Evolutionary conservation across 2,797 vertebrate species (phyloP).

Genomic region (Catharus ustulatus): DNA sequence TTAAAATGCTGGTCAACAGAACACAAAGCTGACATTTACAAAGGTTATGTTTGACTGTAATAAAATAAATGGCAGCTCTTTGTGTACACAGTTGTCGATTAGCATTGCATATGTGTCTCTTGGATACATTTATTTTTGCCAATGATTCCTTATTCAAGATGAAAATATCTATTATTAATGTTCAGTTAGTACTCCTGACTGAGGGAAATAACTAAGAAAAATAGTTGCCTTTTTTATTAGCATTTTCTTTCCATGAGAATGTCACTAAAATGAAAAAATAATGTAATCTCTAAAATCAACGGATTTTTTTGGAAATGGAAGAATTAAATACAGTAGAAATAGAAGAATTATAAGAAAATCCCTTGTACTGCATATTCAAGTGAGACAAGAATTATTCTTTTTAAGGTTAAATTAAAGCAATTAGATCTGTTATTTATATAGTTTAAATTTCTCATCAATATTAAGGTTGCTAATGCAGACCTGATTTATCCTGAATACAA

Average conservation of each 20-base stretch:
- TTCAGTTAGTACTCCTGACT: slow-evolving; percentile 34
- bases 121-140: slow-evolving; percentile 57
- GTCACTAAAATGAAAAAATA: not conserved
- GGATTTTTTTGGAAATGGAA: not conserved
- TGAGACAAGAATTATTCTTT: not conserved
- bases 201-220: slow-evolving; percentile 31
- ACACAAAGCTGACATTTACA: slow-evolving; percentile 66
- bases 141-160: slow-evolving; percentile 46
- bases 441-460: not conserved
- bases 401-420: not conserved
- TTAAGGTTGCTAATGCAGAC: not conserved
- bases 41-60: slow-evolving; percentile 73
- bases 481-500: not conserved
- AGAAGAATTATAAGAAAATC: not conserved
- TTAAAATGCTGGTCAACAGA: slow-evolving; percentile 69
- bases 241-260: not conserved
- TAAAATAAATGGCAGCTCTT: slow-evolving; percentile 67
- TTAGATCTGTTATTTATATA: not conserved
- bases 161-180: slow-evolving; percentile 52
- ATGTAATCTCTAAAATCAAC: not conserved
- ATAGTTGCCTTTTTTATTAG: slow-evolving; percentile 7
- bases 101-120: slow-evolving; percentile 60
- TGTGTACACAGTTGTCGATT: slow-evolving; percentile 70
- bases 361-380: not conserved
- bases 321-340: not conserved